Evolutionary conservation across 2,113 vertebrate species (phyloP), one percentile per base, ranked within the genome.

Genomic region (Lepus europaeus): DNA sequence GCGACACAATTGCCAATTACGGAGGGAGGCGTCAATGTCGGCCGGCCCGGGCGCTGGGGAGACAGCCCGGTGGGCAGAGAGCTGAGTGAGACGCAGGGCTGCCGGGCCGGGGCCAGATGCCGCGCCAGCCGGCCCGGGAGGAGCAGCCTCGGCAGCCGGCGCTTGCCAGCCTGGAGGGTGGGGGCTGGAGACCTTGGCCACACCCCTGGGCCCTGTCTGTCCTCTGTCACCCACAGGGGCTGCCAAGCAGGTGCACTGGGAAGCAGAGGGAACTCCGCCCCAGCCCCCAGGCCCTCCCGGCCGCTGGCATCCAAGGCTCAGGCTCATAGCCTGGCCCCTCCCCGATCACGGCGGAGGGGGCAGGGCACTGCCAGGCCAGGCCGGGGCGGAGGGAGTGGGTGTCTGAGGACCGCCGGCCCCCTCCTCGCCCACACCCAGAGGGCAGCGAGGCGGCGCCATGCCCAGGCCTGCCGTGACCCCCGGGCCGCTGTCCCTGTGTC

Each of bases 1-100:
- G 99, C 99, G 99, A 99, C 99, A 99, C 99, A 99, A 99, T 99
- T 99, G 99, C 99, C 99, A 99, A 99, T 99, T 99, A 99, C 98
- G 98, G 98, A 98, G 98, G 99, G 99, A 99, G 99, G 98, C 99
- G 99, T 99, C 98, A 99, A 98, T 98, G 99, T 99, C 98, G 98
- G 98, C 63, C 7, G 0, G 85, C 59, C 73, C 0, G 1, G 89
- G 66, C 70, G 6, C 63, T 1, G 1, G 70, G 80, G 91, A 87
- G 39, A 66, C 20, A 8, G 91, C 94, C 87, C 89, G 9, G 83
- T 0, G 87, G 91, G 93, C 33, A 7, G 93, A 68, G 45, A 11
- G 10, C 87, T 0, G 36, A 27, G 51, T 53, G 77, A 19, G 90
- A 68, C 17, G 70, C 70, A n/a, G 78, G 80, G 36, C 36, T 16